phyloP scores from a whole-genome alignment of 2,113 vertebrate genomes.

The Orthonyx spaldingii region DNA sequence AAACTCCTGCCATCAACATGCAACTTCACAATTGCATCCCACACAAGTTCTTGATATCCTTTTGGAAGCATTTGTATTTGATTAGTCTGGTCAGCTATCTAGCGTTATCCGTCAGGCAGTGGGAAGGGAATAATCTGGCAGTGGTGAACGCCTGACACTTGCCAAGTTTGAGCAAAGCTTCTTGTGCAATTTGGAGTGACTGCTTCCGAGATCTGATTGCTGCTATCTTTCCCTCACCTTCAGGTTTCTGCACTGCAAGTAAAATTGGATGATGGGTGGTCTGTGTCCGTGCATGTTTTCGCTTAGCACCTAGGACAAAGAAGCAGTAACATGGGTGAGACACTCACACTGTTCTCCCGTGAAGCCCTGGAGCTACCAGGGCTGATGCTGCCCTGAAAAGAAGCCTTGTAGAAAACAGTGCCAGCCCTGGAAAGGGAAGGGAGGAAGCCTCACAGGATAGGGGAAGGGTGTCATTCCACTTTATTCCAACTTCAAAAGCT shows the following conservation, averaged over 20 bases:
- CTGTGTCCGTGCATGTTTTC: not conserved
- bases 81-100: not conserved
- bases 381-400: not conserved
- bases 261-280: not conserved
- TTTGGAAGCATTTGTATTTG: not conserved
- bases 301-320: not conserved
- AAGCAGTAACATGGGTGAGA: accelerated
- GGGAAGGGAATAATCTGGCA: not conserved
- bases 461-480: not conserved
- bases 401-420: not conserved
- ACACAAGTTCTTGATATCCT: not conserved
- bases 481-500: not conserved
- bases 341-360: accelerated
- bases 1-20: not conserved
- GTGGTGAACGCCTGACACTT: accelerated
- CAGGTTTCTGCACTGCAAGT: not conserved
- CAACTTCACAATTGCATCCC: not conserved
- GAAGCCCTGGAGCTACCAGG: not conserved
- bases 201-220: not conserved
- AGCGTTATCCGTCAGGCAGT: not conserved
- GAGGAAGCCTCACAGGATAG: not conserved
- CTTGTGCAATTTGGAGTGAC: not conserved
- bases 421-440: not conserved
- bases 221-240: not conserved
- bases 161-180: not conserved